phyloP scores from a whole-genome alignment of 2,888 invertebrate species.

The Anoncus sp. region DNA sequence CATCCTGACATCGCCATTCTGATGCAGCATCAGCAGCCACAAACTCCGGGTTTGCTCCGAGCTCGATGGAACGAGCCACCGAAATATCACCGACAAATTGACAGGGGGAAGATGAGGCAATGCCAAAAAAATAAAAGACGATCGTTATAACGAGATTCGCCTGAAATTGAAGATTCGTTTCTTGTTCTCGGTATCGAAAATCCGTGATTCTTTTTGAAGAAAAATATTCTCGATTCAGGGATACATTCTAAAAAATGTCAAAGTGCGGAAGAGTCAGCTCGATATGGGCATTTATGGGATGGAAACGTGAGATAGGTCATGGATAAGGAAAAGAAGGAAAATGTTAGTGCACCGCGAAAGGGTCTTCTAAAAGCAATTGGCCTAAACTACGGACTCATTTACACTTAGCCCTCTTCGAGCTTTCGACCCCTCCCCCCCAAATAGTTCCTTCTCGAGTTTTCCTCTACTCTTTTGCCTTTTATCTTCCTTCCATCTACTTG shows the following conservation, averaged over 20 bases:
- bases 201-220: background rate
- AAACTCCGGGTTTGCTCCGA: conserved; percentile 46
- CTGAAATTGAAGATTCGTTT: conserved; percentile 33
- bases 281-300: conserved; percentile 20
- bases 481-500: conserved; percentile 64
- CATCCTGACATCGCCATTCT: conserved; percentile 56
- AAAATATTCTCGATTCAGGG: background rate
- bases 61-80: conserved; percentile 69
- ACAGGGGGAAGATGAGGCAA: conserved; percentile 66
- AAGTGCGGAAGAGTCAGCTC: background rate
- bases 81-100: conserved; percentile 75
- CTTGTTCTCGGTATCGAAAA: background rate
- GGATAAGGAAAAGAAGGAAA: conserved; percentile 42
- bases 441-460: conserved; percentile 26
- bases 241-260: background rate
- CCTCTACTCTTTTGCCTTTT: conserved; percentile 41
- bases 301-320: conserved; percentile 51
- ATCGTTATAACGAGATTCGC: conserved; percentile 59
- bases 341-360: conserved; percentile 75
- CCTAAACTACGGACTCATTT: conserved; percentile 82
- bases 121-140: conserved; percentile 50
- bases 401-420: conserved; percentile 77
- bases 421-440: conserved; percentile 47
- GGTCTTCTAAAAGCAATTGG: conserved; percentile 80
- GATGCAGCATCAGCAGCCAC: conserved; percentile 59